Evolutionary conservation across 2,797 vertebrate species (phyloP).

Genomic region (Eulemur coronatus): DNA sequence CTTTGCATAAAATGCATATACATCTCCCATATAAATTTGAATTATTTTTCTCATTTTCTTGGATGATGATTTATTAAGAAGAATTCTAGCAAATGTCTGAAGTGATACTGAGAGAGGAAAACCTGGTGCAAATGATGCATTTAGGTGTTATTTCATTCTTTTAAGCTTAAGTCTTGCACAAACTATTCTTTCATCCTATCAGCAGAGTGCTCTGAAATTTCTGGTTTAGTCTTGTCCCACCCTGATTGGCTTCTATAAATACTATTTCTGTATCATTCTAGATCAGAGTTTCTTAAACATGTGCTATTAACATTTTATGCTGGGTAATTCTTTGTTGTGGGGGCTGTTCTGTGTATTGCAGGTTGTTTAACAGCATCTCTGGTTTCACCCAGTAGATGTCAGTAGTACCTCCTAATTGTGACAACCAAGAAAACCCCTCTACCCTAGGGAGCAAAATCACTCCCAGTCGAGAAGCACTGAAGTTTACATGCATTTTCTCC

Average conservation of each 20-base stretch:
- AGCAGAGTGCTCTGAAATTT: neutral
- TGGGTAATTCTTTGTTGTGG: neutral
- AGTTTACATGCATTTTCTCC: neutral
- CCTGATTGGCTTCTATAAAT: neutral
- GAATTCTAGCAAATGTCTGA: slow-evolving; percentile 32
- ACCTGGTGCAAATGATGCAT: neutral
- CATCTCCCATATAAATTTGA: slow-evolving; percentile 67
- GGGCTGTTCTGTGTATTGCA: neutral
- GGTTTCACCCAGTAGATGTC: slow-evolving; percentile 15
- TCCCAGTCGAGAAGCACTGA: neutral
- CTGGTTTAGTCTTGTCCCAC: neutral
- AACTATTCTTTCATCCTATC: neutral
- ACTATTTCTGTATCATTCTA: neutral
- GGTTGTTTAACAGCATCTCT: neutral
- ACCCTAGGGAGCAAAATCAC: neutral
- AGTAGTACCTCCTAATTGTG: neutral
- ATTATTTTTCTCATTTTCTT: slow-evolving; percentile 68
- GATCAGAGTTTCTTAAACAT: neutral
- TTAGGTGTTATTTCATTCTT: neutral
- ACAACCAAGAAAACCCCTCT: neutral
- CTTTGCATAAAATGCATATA: slow-evolving; percentile 74
- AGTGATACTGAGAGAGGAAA: neutral
- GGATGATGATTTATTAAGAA: slow-evolving; percentile 48
- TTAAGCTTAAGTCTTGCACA: neutral
- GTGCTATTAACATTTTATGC: neutral